Percentiles rank a stretch among this genome's conserved stretches.
phyloP scores from a whole-genome alignment of 1,140 invertebrate genomes.

The Armadillidium nasatum region DNA sequence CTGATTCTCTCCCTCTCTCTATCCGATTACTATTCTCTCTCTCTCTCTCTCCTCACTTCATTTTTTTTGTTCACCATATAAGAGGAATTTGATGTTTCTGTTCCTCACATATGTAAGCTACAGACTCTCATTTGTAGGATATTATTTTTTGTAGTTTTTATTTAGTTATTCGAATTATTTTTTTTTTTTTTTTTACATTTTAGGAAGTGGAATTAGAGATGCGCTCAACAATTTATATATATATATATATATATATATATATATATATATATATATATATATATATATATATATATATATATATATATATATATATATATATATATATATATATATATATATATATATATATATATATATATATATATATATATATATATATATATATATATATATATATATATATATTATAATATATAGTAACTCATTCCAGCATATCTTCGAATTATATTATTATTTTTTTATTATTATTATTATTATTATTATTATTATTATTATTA shows the following conservation, averaged over 20 bases:
- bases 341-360: slow-evolving; percentile 16
- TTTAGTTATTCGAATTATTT: not conserved
- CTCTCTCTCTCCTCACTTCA: no score
- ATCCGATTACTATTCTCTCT: no score
- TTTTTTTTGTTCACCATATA: no score
- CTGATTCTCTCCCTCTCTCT: no score
- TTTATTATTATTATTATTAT: no score
- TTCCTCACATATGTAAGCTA: no score
- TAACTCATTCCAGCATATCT: not conserved
- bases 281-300: not conserved
- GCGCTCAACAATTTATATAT: no score
- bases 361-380: slow-evolving; percentile 16
- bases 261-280: not conserved
- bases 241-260: not conserved
- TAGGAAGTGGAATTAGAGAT: not conserved
- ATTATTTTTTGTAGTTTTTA: not conserved
- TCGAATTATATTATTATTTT: no score
- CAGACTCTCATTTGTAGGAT: no score
- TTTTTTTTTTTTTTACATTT: not conserved
- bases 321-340: not conserved
- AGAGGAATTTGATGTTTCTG: no score
- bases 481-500: not conserved
- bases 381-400: slow-evolving; percentile 19
- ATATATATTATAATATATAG: not conserved
- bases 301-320: not conserved